Base-by-base conservation (phyloP, 2,888 invertebrate species). In the Drosophila meridionalis region DNA sequence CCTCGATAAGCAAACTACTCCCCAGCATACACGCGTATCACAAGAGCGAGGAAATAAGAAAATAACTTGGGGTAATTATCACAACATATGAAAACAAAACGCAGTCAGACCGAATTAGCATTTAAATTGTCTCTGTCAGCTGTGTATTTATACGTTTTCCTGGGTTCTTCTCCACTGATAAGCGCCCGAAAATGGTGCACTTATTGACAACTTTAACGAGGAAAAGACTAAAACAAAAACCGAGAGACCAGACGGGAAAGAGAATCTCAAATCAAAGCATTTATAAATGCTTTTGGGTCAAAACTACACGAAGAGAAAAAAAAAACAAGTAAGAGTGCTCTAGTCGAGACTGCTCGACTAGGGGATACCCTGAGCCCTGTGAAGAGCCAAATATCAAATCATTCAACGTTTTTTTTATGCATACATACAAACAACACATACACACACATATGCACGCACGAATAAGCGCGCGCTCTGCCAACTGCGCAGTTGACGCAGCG, bases 151-250 rank as follows among this genome's bases (percentile, higher is more conserved):
- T 79, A 60, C 20, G n/a, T 42, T 60, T 36, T 75, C 62, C 53
- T 62, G 75, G 55, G 48, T 36, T 68, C 53, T 72, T 63, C 64
- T 1, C 12, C 38, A 40, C 77, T 61, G 86, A 81, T 83, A 86
- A 85, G 80, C 76, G 87, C 70, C 73, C 66, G 80, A 84, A 91
- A 91, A 85, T 90, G 87, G 87, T 89, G 86, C 90, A 90, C 82
- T 91, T 90, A 89, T 91, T 90, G 91, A 87, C 90, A 89, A 86
- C 89, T 87, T 85, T 82, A 86, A 87, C 82, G 76, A 63, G 73
- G 26, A 26, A 58, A 38, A 64, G 48, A 56, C 61, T 50, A 52
- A 67, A 76, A 74, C 76, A 76, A 58, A 59, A 38, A 7, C 14
- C 42, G n/a, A 42, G 42, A 40, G 5, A 6, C n/a, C 14, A 47